Base-by-base conservation (phyloP, 2,113 vertebrate species). In the Embiotoca jacksoni region DNA sequence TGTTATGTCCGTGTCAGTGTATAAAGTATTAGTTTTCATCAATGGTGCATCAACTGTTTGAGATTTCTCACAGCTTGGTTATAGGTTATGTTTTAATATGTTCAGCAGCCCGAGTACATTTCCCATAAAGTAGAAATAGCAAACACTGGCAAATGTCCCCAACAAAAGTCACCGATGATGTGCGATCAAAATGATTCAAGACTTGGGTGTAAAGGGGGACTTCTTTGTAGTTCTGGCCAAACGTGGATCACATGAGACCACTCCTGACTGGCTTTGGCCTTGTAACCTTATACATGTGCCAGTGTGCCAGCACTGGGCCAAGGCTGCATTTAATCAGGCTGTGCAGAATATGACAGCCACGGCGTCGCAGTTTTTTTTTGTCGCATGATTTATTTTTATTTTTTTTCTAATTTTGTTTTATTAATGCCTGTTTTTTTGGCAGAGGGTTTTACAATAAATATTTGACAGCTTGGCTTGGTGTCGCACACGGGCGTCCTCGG, bases 201-300 rank as follows among this genome's bases (percentile, higher is more conserved):
- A 49, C 72, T 52, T 32, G 44, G 72, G 76, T 84, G 78, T 76
- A 83, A 86, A 86, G 50, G 78, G 67, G 87, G 35, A 61, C 58
- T 15, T 70, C 72, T 90, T 86, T 85, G 76, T 84, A 82, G 77
- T 69, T 50, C 30, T 10, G 62, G 78, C 88, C 86, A 87, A 64
- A 77, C 13, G 54, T 69, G 68, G 56, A 85, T 88, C 86, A 85
- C 78, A 73, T 85, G 63, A 85, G 69, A 60, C 55, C 62, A 41
- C 71, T 76, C 64, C 75, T 81, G 81, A 71, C 75, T 73, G 77
- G 60, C 67, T 74, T 63, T 54, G 86, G 86, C 70, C 83, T 55
- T 50, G 85, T 78, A 86, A 88, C 75, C 80, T 68, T 77, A 76
- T 72, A 54, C 57, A 44, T 77, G 67, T 69, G 73, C 78, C 87